Evolutionary conservation across 2,113 vertebrate genomes (phyloP), one percentile per base, ranked within the genome.

Genomic region (Probosciger aterrimus): DNA sequence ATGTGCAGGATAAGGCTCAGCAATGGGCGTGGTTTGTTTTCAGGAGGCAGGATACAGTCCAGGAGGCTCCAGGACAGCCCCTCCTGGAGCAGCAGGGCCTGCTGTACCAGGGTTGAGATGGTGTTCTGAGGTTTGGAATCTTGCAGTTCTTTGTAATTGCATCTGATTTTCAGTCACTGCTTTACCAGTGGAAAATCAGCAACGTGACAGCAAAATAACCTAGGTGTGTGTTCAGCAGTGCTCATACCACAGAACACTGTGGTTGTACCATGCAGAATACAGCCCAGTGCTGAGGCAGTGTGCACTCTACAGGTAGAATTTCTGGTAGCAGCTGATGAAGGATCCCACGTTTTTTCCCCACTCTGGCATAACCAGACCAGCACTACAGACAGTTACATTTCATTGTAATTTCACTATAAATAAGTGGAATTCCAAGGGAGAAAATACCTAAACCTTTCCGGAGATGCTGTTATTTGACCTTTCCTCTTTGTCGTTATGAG

Each of bases 301-400:
- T 2, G 47, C n/a, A 3, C 23, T 1, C 16, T 14, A 4, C 1
- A 4, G 43, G 19, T 2, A 13, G 39, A n/a, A 3, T 30, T 11
- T 8, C 20, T 41, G 6, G 5, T 6, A 23, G 13, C 10, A 15
- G 62, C 53, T 27, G 9, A 5, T 5, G 37, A 15, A 28, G 37
- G 41, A 12, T 14, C 3, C 0, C 3, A 0, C 7, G 10, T 1
- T 11, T 10, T 18, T 6, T 7, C 14, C 16, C 14, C 3, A 0
- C 20, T 23, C 74, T 23, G 39, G 12, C 74, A 23, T 4, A 14
- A 3, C 53, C 53, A 9, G 47, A 15, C 22, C 33, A 6, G 60
- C 39, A 2, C 49, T 31, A 0, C 1, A 7, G 69, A 24, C 41
- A 31, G 10, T 6, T 27, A 25, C 10, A 43, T 12, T 11, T 18